Evolutionary conservation across 2,888 invertebrate species (phyloP), one percentile per base, ranked within the genome.

Genomic region (Apotomis betuletana): DNA sequence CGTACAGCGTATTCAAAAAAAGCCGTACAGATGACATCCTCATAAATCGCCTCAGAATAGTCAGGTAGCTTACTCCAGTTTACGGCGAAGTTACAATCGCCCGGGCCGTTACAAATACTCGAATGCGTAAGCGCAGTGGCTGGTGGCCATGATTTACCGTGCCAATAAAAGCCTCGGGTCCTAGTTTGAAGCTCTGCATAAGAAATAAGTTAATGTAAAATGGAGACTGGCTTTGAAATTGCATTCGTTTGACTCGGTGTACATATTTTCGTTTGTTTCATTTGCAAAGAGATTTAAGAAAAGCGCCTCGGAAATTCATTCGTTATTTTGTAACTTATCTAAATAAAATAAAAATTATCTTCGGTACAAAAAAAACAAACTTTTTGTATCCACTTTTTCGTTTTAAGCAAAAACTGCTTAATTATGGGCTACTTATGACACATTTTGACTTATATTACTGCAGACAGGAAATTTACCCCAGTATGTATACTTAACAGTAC

Each of bases 81-180:
- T 70, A 49, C 70, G 60, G 69, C 58, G 63, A 60, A 65, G 70
- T 61, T 67, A 67, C 65, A 67, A 70, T 70, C 70, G 52, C 70
- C 27, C 54, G 61, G 10, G 46, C 60, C 68, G 60, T 67, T 70
- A 67, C 61, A 67, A 70, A 70, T 70, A 67, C 68, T 49, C 12
- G 41, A 4, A 4, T 55, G 70, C 70, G 70, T 70, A 70, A 70
- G 55, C 65, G 70, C 65, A 61, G 70, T 27, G 36, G 70, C 70
- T 41, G 55, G 69, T 62, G 49, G 12, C 65, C 60, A 67, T 67
- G 65, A 70, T 67, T 67, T 70, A 70, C 70, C 8, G 55, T 13
- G 46, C 70, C 65, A 61, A 70, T 70, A 70, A 61, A 70, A 60
- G 49, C 60, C 65, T 70, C 46, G 46, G 60, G 55, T 58, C 51